Evolutionary conservation across 2,113 vertebrate species (phyloP).

Genomic region (Leptocoma aspasia): DNA sequence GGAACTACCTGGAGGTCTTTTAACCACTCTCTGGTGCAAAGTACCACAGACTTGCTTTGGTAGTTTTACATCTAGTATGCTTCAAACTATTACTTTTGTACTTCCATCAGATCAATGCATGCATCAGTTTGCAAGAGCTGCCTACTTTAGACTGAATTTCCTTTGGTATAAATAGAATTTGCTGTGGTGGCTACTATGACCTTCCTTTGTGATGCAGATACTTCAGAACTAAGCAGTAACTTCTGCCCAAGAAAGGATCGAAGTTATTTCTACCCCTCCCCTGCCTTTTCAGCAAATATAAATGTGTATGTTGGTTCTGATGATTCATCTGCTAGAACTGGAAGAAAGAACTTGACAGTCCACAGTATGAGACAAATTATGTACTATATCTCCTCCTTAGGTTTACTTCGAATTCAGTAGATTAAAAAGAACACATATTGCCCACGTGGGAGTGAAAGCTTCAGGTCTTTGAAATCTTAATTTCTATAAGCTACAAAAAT

Average conservation of each 20-base stretch:
- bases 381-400: neutral
- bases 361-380: neutral
- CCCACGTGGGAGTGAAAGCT: neutral
- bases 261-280: neutral
- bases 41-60: neutral
- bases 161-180: neutral
- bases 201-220: neutral
- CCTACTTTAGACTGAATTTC: neutral
- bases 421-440: neutral
- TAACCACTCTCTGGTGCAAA: neutral
- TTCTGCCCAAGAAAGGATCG: neutral
- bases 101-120: neutral
- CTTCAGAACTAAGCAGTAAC: neutral
- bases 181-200: neutral
- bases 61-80: neutral
- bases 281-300: neutral
- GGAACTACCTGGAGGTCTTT: neutral
- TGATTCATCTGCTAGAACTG: neutral
- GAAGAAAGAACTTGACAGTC: neutral
- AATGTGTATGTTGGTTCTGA: neutral
- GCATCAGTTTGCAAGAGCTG: neutral
- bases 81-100: neutral
- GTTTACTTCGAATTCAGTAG: neutral
- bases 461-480: neutral
- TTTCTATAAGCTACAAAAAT: neutral